Base-by-base conservation (phyloP, 2,113 vertebrate genomes). In the Tragelaphus strepsiceros region DNA sequence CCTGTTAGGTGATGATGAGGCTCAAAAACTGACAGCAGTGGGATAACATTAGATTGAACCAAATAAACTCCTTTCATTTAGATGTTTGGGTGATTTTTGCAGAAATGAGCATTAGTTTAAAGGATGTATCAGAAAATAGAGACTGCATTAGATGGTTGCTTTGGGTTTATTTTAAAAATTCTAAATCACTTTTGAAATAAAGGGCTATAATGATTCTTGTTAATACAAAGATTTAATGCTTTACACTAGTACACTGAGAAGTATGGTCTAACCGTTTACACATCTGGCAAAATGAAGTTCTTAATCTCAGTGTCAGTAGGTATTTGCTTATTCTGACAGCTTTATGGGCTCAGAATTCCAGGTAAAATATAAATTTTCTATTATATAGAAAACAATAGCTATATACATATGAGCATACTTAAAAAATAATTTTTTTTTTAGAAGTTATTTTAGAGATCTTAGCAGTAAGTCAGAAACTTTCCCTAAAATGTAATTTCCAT, bases 101-200 rank as follows among this genome's bases (percentile, higher is more conserved):
- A 88, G 53, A 95, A 95, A 59, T 95, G 51, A 82, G 17, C 54
- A 46, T 95, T 67, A 24, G 17, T 80, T 88, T 96, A n/a, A 97
- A 95, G 58, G 32, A 13, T 62, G 10, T 94, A 83, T 46, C 67
- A 89, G 49, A 71, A 61, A 74, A 83, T 13, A 82, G 26, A 88
- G 22, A 61, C 21, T 82, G 14, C 7, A 51, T 14, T 92, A 54
- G 32, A 77, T 0, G 64, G 2, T 88, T 85, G 58, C 10, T 95
- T 91, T 46, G 8, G 54, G 32, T 88, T 87, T 88, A n/a, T 77
- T 71, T 95, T 93, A 53, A 91, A 95, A 78, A 81, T 88, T 94
- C 26, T 4, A 46, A 96, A 35, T 56, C 16, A 64, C 2, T 85
- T 97, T 95, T 91, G 6, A 85, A 92, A 90, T 61, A 89, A 90